Percentiles rank a stretch among this genome's conserved stretches.
Conservation (phyloP, 2,797 vertebrate species). For the Trachurus trachurus region DNA sequence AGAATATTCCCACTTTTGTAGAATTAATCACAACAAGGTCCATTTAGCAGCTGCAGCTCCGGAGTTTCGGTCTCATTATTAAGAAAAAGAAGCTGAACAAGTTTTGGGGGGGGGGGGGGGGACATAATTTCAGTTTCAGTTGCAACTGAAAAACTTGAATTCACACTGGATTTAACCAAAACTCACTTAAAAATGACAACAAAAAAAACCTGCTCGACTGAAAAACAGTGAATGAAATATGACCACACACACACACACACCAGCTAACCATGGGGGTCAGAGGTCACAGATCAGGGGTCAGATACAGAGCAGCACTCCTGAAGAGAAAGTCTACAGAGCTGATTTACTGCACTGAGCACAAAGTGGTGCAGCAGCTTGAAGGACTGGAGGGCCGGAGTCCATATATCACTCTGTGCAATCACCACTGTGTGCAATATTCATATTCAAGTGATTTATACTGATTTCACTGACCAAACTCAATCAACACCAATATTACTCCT, state of each 20-base stretch:
- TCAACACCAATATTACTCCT: too few species aligned
- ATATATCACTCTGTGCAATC: not conserved
- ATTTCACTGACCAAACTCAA: too few species aligned
- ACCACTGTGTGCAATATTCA: too few species aligned
- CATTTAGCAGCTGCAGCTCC: not conserved
- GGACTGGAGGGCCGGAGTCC: not conserved
- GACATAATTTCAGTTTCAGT: slow-evolving; percentile 1
- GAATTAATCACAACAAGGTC: not conserved
- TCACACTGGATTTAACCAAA: not conserved
- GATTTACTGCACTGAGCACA: slow-evolving; percentile 3
- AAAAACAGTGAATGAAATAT: not conserved
- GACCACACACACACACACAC: not conserved
- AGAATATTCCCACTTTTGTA: not conserved
- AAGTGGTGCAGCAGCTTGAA: not conserved
- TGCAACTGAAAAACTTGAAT: not conserved
- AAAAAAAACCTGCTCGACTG: not conserved
- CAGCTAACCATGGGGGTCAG: slow-evolving; percentile 26
- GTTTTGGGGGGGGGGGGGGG: too few species aligned
- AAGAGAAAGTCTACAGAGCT: not conserved
- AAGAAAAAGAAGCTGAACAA: not conserved
- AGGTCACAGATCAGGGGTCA: slow-evolving; percentile 31
- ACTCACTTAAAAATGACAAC: too few species aligned
- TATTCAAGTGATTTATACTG: too few species aligned
- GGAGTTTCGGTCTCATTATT: not conserved
- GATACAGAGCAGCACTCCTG: not conserved